These are phyloP conservation scores for Pycnonotus jocosus DNA, from an alignment of 2,113 vertebrate species.

Conservation along the genomic window DNA sequence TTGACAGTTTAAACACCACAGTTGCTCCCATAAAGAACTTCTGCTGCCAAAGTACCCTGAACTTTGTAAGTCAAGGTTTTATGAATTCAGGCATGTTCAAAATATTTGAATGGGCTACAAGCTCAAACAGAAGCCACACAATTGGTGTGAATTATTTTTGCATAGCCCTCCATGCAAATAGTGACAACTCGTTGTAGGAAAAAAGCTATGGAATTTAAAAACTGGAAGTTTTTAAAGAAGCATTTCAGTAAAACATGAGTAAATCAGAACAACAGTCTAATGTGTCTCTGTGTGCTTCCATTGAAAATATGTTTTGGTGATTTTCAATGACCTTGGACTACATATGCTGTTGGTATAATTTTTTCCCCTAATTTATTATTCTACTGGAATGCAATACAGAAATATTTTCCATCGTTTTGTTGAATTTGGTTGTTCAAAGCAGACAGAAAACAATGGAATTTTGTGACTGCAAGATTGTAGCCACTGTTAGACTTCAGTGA, in stretches of 20 bases:
- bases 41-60: not conserved
- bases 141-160: not conserved
- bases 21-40: not conserved
- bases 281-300: not conserved
- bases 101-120: not conserved
- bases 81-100: not conserved
- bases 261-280: not conserved
- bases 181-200: not conserved
- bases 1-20: not conserved
- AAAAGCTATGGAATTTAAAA: not conserved
- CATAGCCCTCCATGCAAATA: not conserved
- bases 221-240: not conserved
- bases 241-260: not conserved
- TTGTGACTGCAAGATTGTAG: not conserved
- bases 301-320: not conserved
- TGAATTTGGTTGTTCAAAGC: not conserved
- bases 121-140: not conserved
- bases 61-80: not conserved
- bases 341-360: not conserved
- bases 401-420: not conserved
- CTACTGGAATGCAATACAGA: not conserved
- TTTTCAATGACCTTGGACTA: not conserved
- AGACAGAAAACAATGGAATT: not conserved
- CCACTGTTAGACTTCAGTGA: not conserved
- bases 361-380: not conserved